These are phyloP conservation scores for Channa maculata DNA, from an alignment of 2,113 vertebrate species.

Conservation along the genomic window DNA sequence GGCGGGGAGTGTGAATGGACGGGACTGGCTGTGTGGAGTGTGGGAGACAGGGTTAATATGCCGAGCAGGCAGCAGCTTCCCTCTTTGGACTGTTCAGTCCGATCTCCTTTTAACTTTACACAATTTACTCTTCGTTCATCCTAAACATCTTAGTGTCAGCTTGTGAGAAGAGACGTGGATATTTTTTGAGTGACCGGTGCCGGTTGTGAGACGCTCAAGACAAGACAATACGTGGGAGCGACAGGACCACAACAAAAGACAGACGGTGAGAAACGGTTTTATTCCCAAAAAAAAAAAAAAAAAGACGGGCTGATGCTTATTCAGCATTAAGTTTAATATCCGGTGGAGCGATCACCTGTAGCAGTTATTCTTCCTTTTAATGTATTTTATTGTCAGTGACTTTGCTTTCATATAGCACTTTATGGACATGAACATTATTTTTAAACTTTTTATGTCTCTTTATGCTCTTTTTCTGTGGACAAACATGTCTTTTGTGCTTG, in stretches of 20 bases:
- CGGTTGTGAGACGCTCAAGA: constrained; percentile 23
- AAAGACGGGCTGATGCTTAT: too few species aligned
- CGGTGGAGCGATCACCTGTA: not conserved
- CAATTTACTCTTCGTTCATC: not conserved
- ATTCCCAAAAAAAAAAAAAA: not conserved
- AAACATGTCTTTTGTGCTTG: not conserved
- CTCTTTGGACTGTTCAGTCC: constrained; percentile 17
- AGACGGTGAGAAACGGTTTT: constrained; percentile 59
- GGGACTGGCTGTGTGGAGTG: constrained; percentile 35
- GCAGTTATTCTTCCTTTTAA: constrained; percentile 6
- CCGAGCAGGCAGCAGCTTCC: constrained; percentile 37
- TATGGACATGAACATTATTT: not conserved
- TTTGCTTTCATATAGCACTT: not conserved
- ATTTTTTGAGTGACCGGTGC: constrained; percentile 24
- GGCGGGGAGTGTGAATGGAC: constrained; percentile 67
- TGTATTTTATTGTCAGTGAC: not conserved
- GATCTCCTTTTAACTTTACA: not conserved
- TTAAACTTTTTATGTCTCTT: not conserved
- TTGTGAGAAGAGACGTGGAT: constrained; percentile 4
- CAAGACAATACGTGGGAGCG: constrained; percentile 63
- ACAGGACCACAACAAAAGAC: constrained; percentile 69
- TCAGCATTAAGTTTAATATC: not conserved
- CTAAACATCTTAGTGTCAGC: not conserved
- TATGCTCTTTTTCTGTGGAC: not conserved
- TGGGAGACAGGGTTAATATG: constrained; percentile 34